These are phyloP conservation scores for Zosterops pallidus DNA, from an alignment of 2,113 vertebrate species.

Conservation along the genomic window DNA sequence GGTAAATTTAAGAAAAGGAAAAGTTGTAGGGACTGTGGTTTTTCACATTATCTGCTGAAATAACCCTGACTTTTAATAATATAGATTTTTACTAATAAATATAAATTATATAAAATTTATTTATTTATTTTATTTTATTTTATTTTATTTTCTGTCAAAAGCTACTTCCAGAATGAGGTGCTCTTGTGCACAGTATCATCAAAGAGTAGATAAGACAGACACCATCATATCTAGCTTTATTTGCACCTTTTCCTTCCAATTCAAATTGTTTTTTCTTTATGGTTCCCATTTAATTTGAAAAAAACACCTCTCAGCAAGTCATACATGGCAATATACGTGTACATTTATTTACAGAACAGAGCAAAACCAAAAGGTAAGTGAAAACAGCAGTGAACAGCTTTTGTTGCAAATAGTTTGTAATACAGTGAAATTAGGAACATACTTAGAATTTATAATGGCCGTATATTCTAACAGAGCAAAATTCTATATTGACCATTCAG, in stretches of 20 bases:
- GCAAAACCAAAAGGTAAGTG: neutral
- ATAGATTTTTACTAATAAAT: neutral
- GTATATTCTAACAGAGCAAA: neutral
- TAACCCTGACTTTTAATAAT: neutral
- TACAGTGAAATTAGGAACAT: neutral
- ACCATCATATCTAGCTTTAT: neutral
- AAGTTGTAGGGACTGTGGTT: neutral
- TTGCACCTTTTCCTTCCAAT: neutral
- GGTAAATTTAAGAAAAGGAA: neutral
- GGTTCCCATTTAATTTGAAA: neutral
- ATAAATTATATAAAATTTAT: neutral
- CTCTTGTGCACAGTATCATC: neutral
- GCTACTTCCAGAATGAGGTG: neutral
- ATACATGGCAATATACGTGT: fast-evolving
- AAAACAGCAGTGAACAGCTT: neutral
- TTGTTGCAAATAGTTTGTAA: neutral
- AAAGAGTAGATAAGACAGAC: neutral
- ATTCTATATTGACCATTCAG: neutral
- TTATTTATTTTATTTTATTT: too few species aligned
- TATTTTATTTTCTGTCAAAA: neutral
- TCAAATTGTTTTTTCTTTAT: neutral
- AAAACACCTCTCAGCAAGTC: neutral
- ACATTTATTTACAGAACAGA: neutral
- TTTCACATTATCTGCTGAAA: neutral
- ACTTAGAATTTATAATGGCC: neutral